Conservation (phyloP, 2,888 invertebrate genomes). For the Hemithea aestivaria region DNA sequence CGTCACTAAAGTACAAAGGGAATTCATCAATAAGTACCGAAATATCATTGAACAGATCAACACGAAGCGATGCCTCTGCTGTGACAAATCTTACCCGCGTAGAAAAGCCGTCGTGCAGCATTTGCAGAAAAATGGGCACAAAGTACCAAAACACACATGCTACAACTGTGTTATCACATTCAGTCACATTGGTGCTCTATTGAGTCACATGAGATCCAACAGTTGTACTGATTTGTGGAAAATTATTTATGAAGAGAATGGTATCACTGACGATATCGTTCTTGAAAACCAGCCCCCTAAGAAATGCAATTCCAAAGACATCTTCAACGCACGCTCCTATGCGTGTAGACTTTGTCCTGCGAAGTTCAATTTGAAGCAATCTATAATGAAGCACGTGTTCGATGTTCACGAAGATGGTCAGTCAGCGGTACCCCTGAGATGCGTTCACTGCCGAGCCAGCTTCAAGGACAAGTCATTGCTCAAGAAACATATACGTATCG, state of each 20-base stretch:
- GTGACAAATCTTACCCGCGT: slow-evolving; percentile 68
- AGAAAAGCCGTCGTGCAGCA: slow-evolving; percentile 76
- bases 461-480: slow-evolving; percentile 68
- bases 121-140: slow-evolving; percentile 74
- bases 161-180: slow-evolving; percentile 81
- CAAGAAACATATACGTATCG: slow-evolving; percentile 72
- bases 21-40: slow-evolving; percentile 66
- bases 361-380: slow-evolving; percentile 74
- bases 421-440: slow-evolving; percentile 57
- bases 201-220: slow-evolving; percentile 74
- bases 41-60: slow-evolving; percentile 72
- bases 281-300: slow-evolving; percentile 59
- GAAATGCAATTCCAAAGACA: slow-evolving; percentile 68
- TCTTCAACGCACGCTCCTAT: slow-evolving; percentile 73
- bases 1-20: slow-evolving; percentile 67
- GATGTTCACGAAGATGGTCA: slow-evolving; percentile 75
- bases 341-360: slow-evolving; percentile 73
- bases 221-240: slow-evolving; percentile 73
- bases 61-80: slow-evolving; percentile 70
- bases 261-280: slow-evolving; percentile 70
- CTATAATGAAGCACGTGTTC: slow-evolving; percentile 73
- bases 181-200: slow-evolving; percentile 70
- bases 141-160: slow-evolving; percentile 81
- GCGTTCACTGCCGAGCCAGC: slow-evolving; percentile 66
- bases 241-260: slow-evolving; percentile 70